Evolutionary conservation across 2,113 vertebrate genomes (phyloP).

Genomic region (Petrocephalus microphthalmus): DNA sequence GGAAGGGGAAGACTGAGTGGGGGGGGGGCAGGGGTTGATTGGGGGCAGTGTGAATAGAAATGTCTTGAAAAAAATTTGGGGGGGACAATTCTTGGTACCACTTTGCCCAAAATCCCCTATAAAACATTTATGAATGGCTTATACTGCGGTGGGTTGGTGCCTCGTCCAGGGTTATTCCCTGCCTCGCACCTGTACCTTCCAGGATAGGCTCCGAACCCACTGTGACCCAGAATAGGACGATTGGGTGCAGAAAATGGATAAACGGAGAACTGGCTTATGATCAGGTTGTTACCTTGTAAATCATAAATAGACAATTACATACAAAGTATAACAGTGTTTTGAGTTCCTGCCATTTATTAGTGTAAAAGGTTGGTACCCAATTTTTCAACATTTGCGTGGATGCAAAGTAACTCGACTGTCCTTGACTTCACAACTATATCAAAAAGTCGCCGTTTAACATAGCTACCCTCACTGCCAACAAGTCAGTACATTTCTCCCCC

Average conservation of each 20-base stretch:
- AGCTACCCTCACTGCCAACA: background rate
- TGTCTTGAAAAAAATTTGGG: background rate
- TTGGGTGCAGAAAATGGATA: background rate
- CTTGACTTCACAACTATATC: background rate
- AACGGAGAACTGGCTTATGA: background rate
- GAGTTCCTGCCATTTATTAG: background rate
- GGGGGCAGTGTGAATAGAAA: too few relatives aligned
- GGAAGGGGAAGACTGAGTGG: too few relatives aligned
- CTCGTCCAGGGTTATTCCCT: background rate
- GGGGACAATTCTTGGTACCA: background rate
- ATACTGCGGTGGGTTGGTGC: background rate
- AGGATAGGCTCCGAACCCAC: background rate
- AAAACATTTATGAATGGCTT: background rate
- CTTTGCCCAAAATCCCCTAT: background rate
- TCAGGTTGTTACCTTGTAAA: background rate
- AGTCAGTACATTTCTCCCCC: constrained; percentile 4
- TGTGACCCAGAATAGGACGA: background rate
- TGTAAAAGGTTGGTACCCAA: background rate
- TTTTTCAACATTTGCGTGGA: background rate
- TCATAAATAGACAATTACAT: background rate
- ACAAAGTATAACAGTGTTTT: background rate
- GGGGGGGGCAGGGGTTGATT: too few relatives aligned
- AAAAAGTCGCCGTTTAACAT: background rate
- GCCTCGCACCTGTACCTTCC: background rate
- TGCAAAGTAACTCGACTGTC: background rate